Evolutionary conservation across 2,888 invertebrate species (phyloP).

Genomic region (Linnaemya tessellans): DNA sequence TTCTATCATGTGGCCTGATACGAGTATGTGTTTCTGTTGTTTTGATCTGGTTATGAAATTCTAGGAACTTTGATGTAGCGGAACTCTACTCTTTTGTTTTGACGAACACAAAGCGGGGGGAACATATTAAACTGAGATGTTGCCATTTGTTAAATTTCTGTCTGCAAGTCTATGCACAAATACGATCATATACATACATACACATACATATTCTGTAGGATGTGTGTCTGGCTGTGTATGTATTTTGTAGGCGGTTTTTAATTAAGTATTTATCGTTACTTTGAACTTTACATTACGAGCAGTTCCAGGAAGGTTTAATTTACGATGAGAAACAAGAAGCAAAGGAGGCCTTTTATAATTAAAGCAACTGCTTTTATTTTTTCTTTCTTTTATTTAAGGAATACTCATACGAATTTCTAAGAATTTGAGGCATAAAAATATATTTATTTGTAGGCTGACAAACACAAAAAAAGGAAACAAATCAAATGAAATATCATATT

Average conservation of each 20-base stretch:
- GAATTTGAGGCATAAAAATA: conserved; percentile 10
- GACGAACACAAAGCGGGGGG: not conserved
- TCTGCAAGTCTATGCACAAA: conserved; percentile 13
- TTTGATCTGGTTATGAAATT: conserved; percentile 54
- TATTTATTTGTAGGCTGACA: not conserved
- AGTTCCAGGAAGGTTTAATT: conserved; percentile 58
- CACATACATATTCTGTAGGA: not conserved
- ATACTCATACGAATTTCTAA: not conserved
- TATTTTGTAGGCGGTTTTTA: conserved; percentile 62
- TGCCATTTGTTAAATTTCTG: conserved; percentile 36
- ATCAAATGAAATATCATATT: not conserved
- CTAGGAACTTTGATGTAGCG: conserved; percentile 50
- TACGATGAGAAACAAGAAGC: conserved; percentile 37
- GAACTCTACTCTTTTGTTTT: conserved; percentile 38
- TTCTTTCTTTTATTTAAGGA: not conserved
- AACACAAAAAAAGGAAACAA: not conserved
- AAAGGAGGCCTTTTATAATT: conserved; percentile 43
- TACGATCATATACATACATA: too few species aligned
- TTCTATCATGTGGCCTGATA: conserved; percentile 15
- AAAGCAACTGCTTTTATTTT: not conserved
- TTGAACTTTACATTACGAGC: conserved; percentile 39
- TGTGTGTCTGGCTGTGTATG: not conserved
- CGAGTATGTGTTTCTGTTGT: conserved; percentile 22
- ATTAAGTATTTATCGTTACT: conserved; percentile 52
- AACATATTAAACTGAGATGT: conserved; percentile 3